Base-by-base conservation (phyloP, 2,797 vertebrate genomes). In the Pseudochromis fuscus region DNA sequence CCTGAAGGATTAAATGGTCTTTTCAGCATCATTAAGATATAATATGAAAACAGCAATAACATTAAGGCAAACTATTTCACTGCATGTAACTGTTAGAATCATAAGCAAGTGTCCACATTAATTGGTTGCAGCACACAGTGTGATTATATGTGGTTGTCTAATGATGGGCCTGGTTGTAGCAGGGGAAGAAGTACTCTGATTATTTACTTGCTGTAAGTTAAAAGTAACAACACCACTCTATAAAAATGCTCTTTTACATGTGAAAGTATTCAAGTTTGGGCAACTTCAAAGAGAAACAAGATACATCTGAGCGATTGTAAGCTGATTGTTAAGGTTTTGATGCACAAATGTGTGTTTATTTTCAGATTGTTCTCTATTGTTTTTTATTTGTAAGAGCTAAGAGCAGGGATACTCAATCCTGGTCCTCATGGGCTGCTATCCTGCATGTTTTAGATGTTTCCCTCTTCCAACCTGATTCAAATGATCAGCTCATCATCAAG, bases 31-130 rank as follows among this genome's bases (percentile, higher is more conserved):
- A 77, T 81, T 83, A 84, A 84, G 81, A 79, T 19, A 69, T 64
- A 61, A 79, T 72, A 67, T 67, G 69, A 83, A 67, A 57, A 78
- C 78, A 81, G 80, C 84, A 85, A 62, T 49, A 70, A 75, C 67
- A 79, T 6, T 3, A 70, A 33, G 68, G 46, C 18, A 44, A 65
- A 61, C 68, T 66, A 67, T 81, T 79, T 57, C 48, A 53, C 67
- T 38, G 25, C 73, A 62, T 81, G 79, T 82, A 75, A 72, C 51
- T 24, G 72, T 86, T 83, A 83, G 74, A 79, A 67, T 88, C 75
- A 77, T 85, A 86, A 88, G 74, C 59, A 62, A 67, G 55, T 65
- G 64, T 66, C 75, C 67, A 66, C 72, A 73, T 65, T 87, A 91
- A 88, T 87, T 88, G 81, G 75, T 65, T 71, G 57, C 72, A 83